These are phyloP conservation scores for Platysteira castanea DNA, from an alignment of 2,113 vertebrate species.

Conservation along the genomic window DNA sequence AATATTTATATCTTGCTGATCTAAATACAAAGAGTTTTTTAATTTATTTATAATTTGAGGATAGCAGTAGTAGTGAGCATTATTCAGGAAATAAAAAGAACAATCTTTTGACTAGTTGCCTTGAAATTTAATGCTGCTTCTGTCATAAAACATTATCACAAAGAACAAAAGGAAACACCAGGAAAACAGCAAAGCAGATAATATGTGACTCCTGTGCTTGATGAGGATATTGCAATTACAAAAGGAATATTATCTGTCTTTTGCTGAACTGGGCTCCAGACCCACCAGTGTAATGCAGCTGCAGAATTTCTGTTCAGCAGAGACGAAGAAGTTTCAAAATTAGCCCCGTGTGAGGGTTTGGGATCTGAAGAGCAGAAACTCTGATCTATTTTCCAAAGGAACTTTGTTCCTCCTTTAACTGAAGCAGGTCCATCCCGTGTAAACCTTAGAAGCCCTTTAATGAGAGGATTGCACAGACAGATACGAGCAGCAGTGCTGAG, in stretches of 20 bases:
- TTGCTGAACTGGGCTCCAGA: background rate
- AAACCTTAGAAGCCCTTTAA: background rate
- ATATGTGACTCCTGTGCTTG: background rate
- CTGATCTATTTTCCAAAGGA: background rate
- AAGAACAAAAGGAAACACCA: background rate
- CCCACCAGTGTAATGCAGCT: background rate
- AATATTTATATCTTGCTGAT: slow-evolving; percentile 2
- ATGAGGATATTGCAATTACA: background rate
- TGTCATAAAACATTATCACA: background rate
- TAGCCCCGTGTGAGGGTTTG: background rate
- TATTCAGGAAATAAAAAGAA: background rate
- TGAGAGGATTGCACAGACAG: background rate
- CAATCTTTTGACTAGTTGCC: background rate
- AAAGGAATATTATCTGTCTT: background rate
- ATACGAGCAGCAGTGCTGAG: background rate
- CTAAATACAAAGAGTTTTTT: background rate
- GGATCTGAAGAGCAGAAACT: background rate
- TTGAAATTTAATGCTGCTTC: background rate
- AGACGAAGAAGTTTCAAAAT: background rate
- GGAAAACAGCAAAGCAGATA: background rate
- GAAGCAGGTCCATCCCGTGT: background rate
- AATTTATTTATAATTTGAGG: background rate
- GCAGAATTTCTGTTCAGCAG: background rate
- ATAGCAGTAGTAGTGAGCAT: background rate
- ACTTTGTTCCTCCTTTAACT: background rate